phyloP scores from a whole-genome alignment of 2,797 vertebrate species.

The Sparidentex hasta region DNA sequence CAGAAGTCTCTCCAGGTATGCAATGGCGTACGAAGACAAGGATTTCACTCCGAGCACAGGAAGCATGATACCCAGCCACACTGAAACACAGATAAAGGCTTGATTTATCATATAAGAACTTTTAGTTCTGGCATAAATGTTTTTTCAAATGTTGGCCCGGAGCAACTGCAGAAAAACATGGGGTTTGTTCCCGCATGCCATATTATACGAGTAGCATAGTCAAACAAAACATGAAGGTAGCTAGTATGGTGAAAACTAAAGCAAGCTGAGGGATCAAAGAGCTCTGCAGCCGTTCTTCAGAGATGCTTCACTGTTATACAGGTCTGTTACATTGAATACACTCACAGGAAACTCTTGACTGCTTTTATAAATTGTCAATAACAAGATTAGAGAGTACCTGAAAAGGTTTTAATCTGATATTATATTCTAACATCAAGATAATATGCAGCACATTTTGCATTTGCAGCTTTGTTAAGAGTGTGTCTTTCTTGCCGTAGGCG shows the following conservation, averaged over 20 bases:
- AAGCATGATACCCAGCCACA: conserved; percentile 97
- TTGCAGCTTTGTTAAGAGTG: background rate
- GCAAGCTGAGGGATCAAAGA: background rate
- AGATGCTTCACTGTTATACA: background rate
- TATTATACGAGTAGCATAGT: conserved; percentile 1
- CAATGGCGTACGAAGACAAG: conserved; percentile 92
- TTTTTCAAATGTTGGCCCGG: conserved; percentile 3
- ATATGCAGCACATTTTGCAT: background rate
- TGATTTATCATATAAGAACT: background rate
- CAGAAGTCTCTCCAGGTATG: conserved; percentile 94
- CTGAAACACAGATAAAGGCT: conserved; percentile 77
- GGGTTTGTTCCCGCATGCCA: background rate
- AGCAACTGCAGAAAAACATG: conserved; percentile 4
- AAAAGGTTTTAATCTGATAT: background rate
- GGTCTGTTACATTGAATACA: background rate
- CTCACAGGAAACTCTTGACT: background rate
- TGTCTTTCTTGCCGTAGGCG: background rate
- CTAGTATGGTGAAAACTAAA: background rate
- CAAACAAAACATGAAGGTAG: background rate
- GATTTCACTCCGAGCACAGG: conserved; percentile 94
- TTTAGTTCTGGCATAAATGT: background rate
- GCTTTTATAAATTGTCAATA: background rate
- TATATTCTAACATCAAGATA: background rate
- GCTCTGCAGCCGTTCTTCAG: background rate
- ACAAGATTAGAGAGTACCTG: background rate